These are phyloP conservation scores for Trissolcus basalis DNA, from an alignment of 1,140 invertebrate genomes.

Conservation along the genomic window DNA sequence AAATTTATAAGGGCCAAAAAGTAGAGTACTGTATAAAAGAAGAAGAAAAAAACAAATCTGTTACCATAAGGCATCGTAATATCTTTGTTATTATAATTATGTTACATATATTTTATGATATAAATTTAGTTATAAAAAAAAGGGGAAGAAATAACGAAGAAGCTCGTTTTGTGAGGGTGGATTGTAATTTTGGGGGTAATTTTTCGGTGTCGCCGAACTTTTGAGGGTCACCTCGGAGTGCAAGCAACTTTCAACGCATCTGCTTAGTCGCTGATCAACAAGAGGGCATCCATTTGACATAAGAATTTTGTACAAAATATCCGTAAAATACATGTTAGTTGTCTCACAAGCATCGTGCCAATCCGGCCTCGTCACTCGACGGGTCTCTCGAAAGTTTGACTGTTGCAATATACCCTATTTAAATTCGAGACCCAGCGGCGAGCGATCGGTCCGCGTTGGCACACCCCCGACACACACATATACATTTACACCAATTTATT, in stretches of 20 bases:
- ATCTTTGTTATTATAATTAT: conserved; percentile 41
- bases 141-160: too few relatives aligned
- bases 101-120: conserved; percentile 41
- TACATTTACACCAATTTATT: conserved; percentile 18
- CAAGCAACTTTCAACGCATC: conserved; percentile 53
- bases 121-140: conserved; percentile 21
- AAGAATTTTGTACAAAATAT: conserved; percentile 58
- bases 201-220: not conserved
- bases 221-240: conserved; percentile 5
- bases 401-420: conserved; percentile 44
- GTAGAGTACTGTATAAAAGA: conserved; percentile 2
- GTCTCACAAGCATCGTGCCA: conserved; percentile 32
- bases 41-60: conserved; percentile 11
- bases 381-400: conserved; percentile 1
- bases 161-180: too few relatives aligned
- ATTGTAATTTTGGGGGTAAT: too few relatives aligned
- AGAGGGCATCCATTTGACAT: conserved; percentile 58
- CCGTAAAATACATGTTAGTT: conserved; percentile 56
- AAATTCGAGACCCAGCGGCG: conserved; percentile 20
- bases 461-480: conserved; percentile 5
- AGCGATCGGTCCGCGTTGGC: conserved; percentile 24
- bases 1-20: conserved; percentile 6
- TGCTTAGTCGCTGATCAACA: conserved; percentile 53
- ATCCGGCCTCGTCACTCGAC: conserved; percentile 22
- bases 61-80: conserved; percentile 22